Percentiles rank a stretch among this genome's conserved stretches.
These are phyloP conservation scores for Nebria brevicollis DNA, from an alignment of 2,888 invertebrate genomes.

Conservation along the genomic window DNA sequence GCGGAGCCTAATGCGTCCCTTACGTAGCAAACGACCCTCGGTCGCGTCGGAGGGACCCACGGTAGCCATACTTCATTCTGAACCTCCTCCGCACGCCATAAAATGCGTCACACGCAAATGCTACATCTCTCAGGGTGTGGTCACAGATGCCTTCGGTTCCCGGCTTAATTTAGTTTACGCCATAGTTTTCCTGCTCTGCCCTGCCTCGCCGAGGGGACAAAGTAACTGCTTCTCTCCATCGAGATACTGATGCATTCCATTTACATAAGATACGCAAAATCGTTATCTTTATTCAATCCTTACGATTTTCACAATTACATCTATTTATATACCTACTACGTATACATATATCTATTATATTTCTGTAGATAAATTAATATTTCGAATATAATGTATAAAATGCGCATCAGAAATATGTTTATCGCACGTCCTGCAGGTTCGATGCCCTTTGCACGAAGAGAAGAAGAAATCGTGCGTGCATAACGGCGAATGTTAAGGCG, in stretches of 20 bases:
- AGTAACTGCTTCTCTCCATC: not conserved
- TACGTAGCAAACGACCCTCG: not conserved
- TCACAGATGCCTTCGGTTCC: conserved; percentile 63
- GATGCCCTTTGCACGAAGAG: not conserved
- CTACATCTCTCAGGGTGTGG: conserved; percentile 62
- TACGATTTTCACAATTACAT: no score
- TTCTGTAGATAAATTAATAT: no score
- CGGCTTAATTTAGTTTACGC: conserved; percentile 62
- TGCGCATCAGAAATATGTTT: not conserved
- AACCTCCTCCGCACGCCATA: conserved; percentile 56
- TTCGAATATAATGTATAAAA: not conserved
- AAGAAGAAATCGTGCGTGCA: not conserved
- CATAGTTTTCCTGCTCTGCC: not conserved
- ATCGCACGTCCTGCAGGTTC: not conserved
- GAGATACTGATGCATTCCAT: not conserved
- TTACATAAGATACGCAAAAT: not conserved
- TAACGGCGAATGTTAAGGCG: not conserved
- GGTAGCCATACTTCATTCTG: conserved; percentile 40
- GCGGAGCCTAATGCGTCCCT: conserved; percentile 26
- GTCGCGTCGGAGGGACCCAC: conserved; percentile 2
- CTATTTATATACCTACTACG: no score
- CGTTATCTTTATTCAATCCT: not conserved
- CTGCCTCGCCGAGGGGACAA: not conserved
- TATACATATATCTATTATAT: no score
- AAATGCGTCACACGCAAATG: conserved; percentile 66